Conservation (phyloP, 2,797 vertebrate genomes). For the Manis javanica region DNA sequence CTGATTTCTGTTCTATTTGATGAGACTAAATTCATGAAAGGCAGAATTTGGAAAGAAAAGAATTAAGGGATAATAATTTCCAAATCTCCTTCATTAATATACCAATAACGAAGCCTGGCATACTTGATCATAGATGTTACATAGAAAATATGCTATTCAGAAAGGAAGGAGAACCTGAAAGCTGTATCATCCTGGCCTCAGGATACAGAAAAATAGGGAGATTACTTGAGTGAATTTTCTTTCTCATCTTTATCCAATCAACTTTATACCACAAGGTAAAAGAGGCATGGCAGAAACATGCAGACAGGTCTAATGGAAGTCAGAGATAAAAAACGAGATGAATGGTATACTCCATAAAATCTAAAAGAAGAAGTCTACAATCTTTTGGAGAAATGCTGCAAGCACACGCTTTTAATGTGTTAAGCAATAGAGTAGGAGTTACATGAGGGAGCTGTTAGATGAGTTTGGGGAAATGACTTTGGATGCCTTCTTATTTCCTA, state of each 20-base stretch:
- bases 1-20: background rate
- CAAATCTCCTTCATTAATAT: background rate
- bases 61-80: background rate
- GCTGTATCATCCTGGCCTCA: background rate
- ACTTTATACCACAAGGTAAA: background rate
- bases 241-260: background rate
- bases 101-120: background rate
- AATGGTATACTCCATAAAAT: background rate
- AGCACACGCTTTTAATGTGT: background rate
- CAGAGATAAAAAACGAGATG: background rate
- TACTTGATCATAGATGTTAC: background rate
- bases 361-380: background rate
- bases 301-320: background rate
- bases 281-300: background rate
- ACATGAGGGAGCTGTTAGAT: background rate
- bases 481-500: background rate
- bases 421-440: background rate
- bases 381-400: background rate
- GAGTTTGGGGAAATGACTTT: background rate
- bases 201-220: background rate
- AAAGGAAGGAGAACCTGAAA: background rate
- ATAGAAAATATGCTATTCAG: background rate
- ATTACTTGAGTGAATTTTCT: background rate
- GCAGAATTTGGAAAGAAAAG: background rate
- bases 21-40: background rate